Base-by-base conservation (phyloP, 2,113 vertebrate genomes). In the Myotis brandtii region DNA sequence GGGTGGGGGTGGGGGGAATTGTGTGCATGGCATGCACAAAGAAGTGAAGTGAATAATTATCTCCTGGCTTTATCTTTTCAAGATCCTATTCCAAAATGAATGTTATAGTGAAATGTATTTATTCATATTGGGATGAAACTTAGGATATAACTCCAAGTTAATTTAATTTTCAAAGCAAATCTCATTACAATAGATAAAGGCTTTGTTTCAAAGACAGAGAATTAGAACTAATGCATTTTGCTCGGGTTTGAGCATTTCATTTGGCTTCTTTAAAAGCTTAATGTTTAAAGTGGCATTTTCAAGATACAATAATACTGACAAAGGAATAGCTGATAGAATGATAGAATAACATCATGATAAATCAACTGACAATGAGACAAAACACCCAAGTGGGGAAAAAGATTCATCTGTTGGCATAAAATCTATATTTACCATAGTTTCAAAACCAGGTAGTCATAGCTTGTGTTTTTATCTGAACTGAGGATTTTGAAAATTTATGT, bases 141-240 rank as follows among this genome's bases (percentile, higher is more conserved):
- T 88, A 81, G 25, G 12, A 76, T 93, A 54, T 85, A 95, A 90
- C 48, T 50, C 54, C 80, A 94, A 93, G 86, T 66, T 95, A 95
- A 95, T 95, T 97, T 96, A 82, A 92, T 93, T 94, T 96, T 96
- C 87, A 95, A 97, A 95, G 83, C 93, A 94, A 93, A 95, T 90
- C 76, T 86, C 7, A 50, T 97, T 97, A 77, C 96, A 95, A 92
- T 91, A 86, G 59, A 89, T 91, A 70, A 91, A 91, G 50, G 62
- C 56, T 97, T 97, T 84, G 46, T 92, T 95, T 93, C 40, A 77
- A 82, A 96, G 62, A 87, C 34, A 94, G 56, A 94, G n/a, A 96
- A 93, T 93, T n/a, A 70, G 64, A 95, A 64, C 76, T 95, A 96
- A 95, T 94, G 81, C 37, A 94, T 95, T 97, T 97, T 96, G 70